phyloP scores from a whole-genome alignment of 2,797 vertebrate genomes.

The Danio choprae region DNA sequence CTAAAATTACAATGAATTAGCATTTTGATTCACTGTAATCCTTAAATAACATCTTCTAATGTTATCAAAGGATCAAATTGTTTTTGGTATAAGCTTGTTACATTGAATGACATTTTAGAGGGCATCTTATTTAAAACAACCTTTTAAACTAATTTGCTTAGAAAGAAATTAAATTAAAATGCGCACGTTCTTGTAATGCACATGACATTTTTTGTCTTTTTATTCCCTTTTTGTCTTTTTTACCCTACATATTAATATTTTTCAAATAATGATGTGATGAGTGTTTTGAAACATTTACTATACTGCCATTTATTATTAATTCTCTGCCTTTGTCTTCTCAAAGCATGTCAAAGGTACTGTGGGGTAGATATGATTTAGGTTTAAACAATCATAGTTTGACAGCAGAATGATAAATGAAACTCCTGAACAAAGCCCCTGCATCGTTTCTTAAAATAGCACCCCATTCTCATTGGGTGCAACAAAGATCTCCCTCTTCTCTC shows the following conservation, averaged over 20 bases:
- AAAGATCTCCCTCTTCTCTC: slow-evolving; percentile 12
- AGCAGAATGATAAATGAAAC: slow-evolving; percentile 49
- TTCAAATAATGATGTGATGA: neutral
- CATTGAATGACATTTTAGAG: too few relatives aligned
- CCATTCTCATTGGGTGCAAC: slow-evolving; percentile 1
- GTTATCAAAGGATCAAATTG: too few relatives aligned
- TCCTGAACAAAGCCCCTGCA: slow-evolving; percentile 46
- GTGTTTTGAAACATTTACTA: neutral
- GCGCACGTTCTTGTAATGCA: neutral
- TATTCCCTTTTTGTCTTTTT: too few relatives aligned
- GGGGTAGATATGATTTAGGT: slow-evolving; percentile 16
- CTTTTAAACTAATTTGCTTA: too few relatives aligned
- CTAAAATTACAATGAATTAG: too few relatives aligned
- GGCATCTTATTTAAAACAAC: too few relatives aligned
- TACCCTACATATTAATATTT: neutral
- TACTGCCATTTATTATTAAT: slow-evolving; percentile 16
- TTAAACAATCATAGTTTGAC: slow-evolving; percentile 32
- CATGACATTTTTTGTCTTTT: too few relatives aligned
- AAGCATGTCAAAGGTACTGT: slow-evolving; percentile 13
- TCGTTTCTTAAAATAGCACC: slow-evolving; percentile 44
- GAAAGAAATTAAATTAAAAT: too few relatives aligned
- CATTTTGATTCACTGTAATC: too few relatives aligned
- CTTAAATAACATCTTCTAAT: too few relatives aligned
- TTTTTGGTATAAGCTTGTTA: too few relatives aligned
- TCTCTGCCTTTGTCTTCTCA: neutral